Evolutionary conservation across 2,113 vertebrate genomes (phyloP).

Genomic region (Peromyscus leucopus): DNA sequence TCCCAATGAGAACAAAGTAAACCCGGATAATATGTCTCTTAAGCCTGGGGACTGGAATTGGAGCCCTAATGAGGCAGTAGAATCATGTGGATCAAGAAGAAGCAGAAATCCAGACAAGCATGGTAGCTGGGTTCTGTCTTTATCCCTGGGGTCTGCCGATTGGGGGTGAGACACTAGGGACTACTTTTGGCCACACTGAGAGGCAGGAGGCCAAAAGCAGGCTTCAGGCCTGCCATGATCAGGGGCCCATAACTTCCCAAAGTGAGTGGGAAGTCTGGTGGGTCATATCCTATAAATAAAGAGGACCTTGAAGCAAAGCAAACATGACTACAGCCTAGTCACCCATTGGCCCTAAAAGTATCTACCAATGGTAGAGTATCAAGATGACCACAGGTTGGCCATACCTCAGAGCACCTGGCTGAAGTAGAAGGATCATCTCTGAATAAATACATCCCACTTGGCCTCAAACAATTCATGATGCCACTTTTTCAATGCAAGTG

Average conservation of each 20-base stretch:
- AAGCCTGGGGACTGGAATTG: not conserved
- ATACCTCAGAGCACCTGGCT: not conserved
- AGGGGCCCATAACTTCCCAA: not conserved
- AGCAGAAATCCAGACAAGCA: not conserved
- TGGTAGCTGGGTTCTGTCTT: not conserved
- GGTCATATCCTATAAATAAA: not conserved
- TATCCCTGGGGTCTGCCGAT: rapidly evolving
- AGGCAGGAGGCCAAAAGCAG: not conserved
- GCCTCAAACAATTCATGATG: not conserved
- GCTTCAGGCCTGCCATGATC: too few relatives aligned
- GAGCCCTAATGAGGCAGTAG: not conserved
- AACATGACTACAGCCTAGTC: not conserved
- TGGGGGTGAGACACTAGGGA: not conserved
- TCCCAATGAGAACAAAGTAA: not conserved
- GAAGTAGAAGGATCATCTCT: not conserved
- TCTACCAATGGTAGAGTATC: not conserved
- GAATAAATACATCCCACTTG: not conserved
- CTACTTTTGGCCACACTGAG: too few relatives aligned
- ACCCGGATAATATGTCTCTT: not conserved
- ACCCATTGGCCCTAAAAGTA: not conserved
- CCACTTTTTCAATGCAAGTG: not conserved
- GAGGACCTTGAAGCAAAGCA: not conserved
- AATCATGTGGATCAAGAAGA: too few relatives aligned
- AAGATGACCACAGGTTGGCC: not conserved
- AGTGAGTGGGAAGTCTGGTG: not conserved